Base-by-base conservation (phyloP, 2,797 vertebrate genomes). In the Fistularia tabacaria region DNA sequence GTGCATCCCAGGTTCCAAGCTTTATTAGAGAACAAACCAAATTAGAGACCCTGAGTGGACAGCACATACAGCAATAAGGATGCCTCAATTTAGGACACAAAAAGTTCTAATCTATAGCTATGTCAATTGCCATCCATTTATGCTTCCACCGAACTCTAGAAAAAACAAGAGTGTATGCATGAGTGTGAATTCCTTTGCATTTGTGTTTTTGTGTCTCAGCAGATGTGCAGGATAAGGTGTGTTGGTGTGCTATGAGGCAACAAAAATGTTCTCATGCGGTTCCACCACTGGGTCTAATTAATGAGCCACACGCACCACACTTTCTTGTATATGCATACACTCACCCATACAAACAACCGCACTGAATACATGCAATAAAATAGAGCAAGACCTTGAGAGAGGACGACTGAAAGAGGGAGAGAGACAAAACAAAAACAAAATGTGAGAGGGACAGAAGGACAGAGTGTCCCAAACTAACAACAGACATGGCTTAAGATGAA, bases 401-500 rank as follows among this genome's bases (percentile, higher is more conserved):
- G 59, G 56, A 13, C 2, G 50, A 68, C n/a, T 4, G 45, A 9
- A 7, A 14, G 45, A 46, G 4, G 9, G 45, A 46, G 45, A 46
- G 14, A 14, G 12, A 46, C 47, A 68, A n/a, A 69, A 49, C 59
- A 13, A 38, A 37, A 37, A 15, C 51, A 66, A 15, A 71, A 50
- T 59, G 78, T 53, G 55, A 75, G 10, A 40, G 39, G 10, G 39
- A 40, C 7, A 7, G 39, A 40, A 10, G 8, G 39, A 40, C n/a
- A n/a, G 7, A 40, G 39, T 8, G 58, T 63, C 74, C 2, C 2
- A 25, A 25, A 25, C 25, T 25, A 5, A 75, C 74, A 84, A 75
- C 79, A 82, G 85, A 85, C 85, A 74, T 53, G 62, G 63, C 64
- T 81, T 66, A 57, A 81, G 83, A 90, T 89, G 83, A 89, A 89